Base-by-base conservation (phyloP, 2,797 vertebrate genomes). In the Hoplostethus atlanticus region DNA sequence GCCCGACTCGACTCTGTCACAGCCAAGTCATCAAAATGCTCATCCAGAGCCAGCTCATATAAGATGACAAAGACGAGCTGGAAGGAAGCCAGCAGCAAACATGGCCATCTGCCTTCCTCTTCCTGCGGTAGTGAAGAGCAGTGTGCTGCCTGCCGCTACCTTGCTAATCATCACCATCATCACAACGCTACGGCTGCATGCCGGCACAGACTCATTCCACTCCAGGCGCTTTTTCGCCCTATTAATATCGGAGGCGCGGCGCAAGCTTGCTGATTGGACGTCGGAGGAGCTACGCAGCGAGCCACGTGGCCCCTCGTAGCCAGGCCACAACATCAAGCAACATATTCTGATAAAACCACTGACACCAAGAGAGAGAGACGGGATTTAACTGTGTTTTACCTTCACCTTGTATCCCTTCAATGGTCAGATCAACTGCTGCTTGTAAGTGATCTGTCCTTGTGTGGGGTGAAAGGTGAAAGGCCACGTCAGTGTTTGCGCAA, bases 211-310 rank as follows among this genome's bases (percentile, higher is more conserved):
- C 78, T 79, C 82, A 51, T 73, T 77, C 25, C 77, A 82, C 79
- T 80, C 69, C 34, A 52, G 70, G 83, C 86, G 55, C 67, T 84
- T 84, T 83, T 71, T 71, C 0, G 61, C 85, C 80, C 77, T 69
- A 68, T 87, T 87, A 80, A 87, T 79, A 86, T 92, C 85, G 78
- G 56, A 76, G 71, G 59, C 2, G 10, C 58, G 51, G 65, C 59
- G 52, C 61, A 80, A 82, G 82, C 77, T 58, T 64, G 56, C 63
- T 57, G 77, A 84, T 64, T 50, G 71, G 78, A 77, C 72, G 58
- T 34, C 31, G 59, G 70, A 16, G 61, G 58, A 74, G 50, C n/a
- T 47, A 71, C 63, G 50, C 31, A 36, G 38, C 25, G 7, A 52
- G 10, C 34, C 64, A 38, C 8, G 30, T 62, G 15, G 60, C 64